Conservation (phyloP, 2,888 invertebrate genomes). For the Furcula furcula region DNA sequence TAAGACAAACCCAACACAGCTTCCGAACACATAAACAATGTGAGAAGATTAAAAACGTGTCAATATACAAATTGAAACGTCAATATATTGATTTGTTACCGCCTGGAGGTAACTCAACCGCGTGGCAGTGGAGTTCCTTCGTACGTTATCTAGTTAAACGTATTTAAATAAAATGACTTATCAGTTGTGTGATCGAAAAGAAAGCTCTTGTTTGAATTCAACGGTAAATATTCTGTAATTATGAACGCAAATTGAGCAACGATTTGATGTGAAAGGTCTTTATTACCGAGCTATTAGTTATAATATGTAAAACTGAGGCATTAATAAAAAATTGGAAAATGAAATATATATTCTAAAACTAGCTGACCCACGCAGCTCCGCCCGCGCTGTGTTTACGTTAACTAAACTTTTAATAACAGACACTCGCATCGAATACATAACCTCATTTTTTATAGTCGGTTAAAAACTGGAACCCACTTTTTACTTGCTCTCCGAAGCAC, state of each 20-base stretch:
- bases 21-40: constrained; percentile 74
- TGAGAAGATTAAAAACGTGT: constrained; percentile 74
- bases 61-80: constrained; percentile 78
- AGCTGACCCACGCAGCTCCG: too few relatives aligned
- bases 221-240: constrained; percentile 23
- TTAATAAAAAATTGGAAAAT: too few relatives aligned
- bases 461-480: too few relatives aligned
- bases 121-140: constrained; percentile 44
- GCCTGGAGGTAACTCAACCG: constrained; percentile 50
- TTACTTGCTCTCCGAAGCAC: too few relatives aligned
- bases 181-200: constrained; percentile 27
- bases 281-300: background rate
- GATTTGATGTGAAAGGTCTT: constrained; percentile 2
- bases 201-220: constrained; percentile 23
- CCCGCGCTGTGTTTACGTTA: too few relatives aligned
- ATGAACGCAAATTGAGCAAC: constrained; percentile 17
- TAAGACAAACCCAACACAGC: constrained; percentile 57
- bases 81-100: constrained; percentile 72
- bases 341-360: too few relatives aligned
- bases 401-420: too few relatives aligned
- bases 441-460: too few relatives aligned
- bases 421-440: too few relatives aligned
- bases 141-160: constrained; percentile 33
- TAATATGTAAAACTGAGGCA: too few relatives aligned
- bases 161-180: constrained; percentile 48